Evolutionary conservation across 1,140 invertebrate species (phyloP).

Genomic region (Aphis gossypii): DNA sequence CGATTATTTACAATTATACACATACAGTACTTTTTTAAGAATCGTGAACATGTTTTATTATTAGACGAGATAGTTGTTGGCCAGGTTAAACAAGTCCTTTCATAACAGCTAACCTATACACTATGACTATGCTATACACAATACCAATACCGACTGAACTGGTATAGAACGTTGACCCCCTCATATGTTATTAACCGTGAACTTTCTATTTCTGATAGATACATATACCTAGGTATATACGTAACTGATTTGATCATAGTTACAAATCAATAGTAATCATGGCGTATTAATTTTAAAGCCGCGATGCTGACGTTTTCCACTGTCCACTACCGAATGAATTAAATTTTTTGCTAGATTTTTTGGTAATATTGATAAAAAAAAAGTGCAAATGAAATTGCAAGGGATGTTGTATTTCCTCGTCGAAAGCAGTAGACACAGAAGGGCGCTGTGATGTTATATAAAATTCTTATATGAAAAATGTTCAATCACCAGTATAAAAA

Average conservation of each 20-base stretch:
- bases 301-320: not conserved
- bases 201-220: slow-evolving; percentile 25
- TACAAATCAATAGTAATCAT: not conserved
- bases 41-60: not conserved
- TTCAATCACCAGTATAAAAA: no score
- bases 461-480: no score
- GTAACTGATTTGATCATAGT: not conserved
- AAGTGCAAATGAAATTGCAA: not conserved
- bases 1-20: not conserved
- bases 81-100: slow-evolving; percentile 15
- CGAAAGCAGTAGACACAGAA: no score
- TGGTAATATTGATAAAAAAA: not conserved
- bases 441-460: no score
- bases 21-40: not conserved
- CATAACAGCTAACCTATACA: not conserved
- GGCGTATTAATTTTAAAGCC: not conserved
- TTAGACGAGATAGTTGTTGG: slow-evolving; percentile 12
- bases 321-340: not conserved
- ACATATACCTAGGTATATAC: not conserved
- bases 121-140: not conserved
- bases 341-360: not conserved
- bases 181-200: slow-evolving; percentile 18
- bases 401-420: no score
- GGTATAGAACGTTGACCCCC: slow-evolving; percentile 9
- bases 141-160: not conserved